Evolutionary conservation across 2,888 invertebrate genomes (phyloP).

Genomic region (Esperia sulphurella): DNA sequence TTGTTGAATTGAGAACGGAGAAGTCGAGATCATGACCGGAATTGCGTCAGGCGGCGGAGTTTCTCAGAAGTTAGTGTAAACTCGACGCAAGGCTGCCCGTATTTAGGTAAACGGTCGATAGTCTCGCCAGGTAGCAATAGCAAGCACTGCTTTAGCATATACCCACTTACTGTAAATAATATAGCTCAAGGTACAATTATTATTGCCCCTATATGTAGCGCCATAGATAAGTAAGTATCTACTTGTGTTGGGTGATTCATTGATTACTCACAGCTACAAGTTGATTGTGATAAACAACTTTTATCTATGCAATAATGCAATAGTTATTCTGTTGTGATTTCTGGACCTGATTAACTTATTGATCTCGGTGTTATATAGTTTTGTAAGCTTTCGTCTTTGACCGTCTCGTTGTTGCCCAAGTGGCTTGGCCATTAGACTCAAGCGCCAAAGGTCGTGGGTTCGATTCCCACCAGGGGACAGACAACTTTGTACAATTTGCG

Average conservation of each 20-base stretch:
- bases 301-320: too few species aligned
- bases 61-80: conserved; percentile 69
- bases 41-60: conserved; percentile 68
- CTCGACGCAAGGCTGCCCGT: conserved; percentile 44
- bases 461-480: too few species aligned
- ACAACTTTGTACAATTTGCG: too few species aligned
- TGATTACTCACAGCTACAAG: neutral
- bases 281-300: neutral
- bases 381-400: too few species aligned
- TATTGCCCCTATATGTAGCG: neutral
- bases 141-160: conserved; percentile 3
- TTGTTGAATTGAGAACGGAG: conserved; percentile 57
- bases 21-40: conserved; percentile 70
- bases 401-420: too few species aligned
- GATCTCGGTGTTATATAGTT: too few species aligned
- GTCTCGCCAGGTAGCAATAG: conserved; percentile 6
- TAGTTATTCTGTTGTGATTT: too few species aligned
- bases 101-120: conserved; percentile 10
- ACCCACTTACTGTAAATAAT: conserved; percentile 3
- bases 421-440: too few species aligned
- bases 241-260: neutral
- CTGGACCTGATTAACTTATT: too few species aligned
- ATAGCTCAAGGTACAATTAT: neutral
- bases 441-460: too few species aligned
- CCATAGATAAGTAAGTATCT: neutral